Evolutionary conservation across 2,888 invertebrate genomes (phyloP).

Genomic region (Sipha maydis): DNA sequence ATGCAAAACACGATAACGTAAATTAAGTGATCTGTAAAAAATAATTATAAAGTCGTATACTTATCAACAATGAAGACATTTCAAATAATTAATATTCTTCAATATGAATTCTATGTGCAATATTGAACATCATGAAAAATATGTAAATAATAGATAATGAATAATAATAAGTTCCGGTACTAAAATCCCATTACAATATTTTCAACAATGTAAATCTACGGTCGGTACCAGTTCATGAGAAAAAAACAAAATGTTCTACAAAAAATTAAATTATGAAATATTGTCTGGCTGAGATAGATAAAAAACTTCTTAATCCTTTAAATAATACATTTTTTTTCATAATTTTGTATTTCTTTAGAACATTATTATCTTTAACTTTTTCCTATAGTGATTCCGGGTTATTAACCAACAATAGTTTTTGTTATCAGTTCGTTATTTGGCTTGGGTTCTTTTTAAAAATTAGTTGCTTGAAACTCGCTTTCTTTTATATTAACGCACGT

Average conservation of each 20-base stretch:
- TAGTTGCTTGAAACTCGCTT: not conserved
- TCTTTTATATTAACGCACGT: not conserved
- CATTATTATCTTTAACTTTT: not conserved
- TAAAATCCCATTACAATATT: not conserved
- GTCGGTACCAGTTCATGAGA: not conserved
- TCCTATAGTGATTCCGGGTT: not conserved
- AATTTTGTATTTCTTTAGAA: not conserved
- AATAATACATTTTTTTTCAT: not conserved
- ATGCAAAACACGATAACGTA: too few relatives aligned
- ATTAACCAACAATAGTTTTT: not conserved
- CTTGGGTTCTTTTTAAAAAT: not conserved
- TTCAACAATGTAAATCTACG: not conserved
- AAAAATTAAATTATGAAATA: constrained; percentile 26
- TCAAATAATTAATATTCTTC: not conserved
- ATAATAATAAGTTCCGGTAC: not conserved
- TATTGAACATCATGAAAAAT: not conserved
- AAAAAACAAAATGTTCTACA: not conserved
- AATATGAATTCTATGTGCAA: not conserved
- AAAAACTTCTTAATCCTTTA: not conserved
- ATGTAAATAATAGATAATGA: constrained; percentile 10
- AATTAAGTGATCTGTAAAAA: too few relatives aligned
- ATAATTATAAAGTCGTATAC: too few relatives aligned
- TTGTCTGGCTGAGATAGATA: not conserved
- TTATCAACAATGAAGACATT: too few relatives aligned
- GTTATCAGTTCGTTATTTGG: not conserved